Base-by-base conservation (phyloP, 1,140 invertebrate species). In the Brachionus sp. region DNA sequence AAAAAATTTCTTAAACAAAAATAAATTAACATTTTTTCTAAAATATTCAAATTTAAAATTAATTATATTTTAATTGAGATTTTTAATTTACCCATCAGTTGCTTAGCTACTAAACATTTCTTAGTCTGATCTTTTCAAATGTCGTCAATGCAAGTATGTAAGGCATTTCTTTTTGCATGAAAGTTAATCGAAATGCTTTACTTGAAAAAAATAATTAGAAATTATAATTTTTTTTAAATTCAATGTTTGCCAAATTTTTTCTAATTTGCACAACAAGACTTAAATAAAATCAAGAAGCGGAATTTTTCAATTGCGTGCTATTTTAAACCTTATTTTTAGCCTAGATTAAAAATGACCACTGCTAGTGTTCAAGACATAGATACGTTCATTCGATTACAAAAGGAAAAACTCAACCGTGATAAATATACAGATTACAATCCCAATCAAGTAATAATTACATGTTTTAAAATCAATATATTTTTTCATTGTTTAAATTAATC, bases 351-450 rank as follows among this genome's bases (percentile, higher is more conserved):
- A 37, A 80, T 80, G 77, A 66, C 77, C 1, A 66, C 77, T 19
- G 77, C 77, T 16, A 80, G 77, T 66, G 50, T 80, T 62, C 77
- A 80, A 62, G 77, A 80, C 35, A 66, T 80, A 13, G 77, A 80
- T 44, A 10, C 50, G 9, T 80, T 80, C 57, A 80, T 80, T 80
- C 19, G 62, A 66, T 66, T 80, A 23, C 77, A 80, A 80, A 80
- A 80, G 25, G 50, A 80, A 66, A 80, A 80, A 62, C 33, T 80
- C 25, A 80, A 44, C 35, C 77, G 77, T 33, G 77, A 80, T 16
- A 57, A 16, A 80, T 42, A 19, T 33, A 70, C 37, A 13, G 66
- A 39, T 33, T 66, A 66, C 16, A 39, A 12, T 19, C 7, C n/a
- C 9, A 19, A 16, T 37, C 33, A 39, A 16, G 66, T 35, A 37